Evolutionary conservation across 1,140 invertebrate genomes (phyloP).

Genomic region (Saccostrea glomerata): DNA sequence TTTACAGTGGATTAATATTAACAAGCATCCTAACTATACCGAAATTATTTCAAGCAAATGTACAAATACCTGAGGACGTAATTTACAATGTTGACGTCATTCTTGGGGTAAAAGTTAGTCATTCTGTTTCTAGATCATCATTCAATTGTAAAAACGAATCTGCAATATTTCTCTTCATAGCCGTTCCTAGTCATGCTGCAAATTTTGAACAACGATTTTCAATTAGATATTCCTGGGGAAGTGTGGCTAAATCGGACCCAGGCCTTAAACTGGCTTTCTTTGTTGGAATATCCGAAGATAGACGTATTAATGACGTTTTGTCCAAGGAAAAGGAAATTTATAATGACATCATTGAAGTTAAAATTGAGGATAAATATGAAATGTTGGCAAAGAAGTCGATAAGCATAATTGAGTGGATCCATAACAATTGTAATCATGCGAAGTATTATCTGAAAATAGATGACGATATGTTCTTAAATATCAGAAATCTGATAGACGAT

Average conservation of each 20-base stretch:
- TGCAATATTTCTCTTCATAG: neutral
- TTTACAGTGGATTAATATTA: neutral
- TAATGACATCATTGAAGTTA: constrained; percentile 5
- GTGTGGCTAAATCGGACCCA: neutral
- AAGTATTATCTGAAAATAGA: constrained; percentile 21
- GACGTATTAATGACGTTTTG: neutral
- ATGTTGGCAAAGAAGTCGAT: neutral
- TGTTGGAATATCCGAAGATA: neutral
- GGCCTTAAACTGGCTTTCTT: neutral
- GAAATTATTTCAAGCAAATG: neutral
- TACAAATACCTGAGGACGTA: neutral
- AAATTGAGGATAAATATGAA: neutral
- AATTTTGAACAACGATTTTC: neutral
- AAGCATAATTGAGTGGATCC: neutral
- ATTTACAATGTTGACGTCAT: neutral
- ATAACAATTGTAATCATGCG: neutral
- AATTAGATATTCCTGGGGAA: neutral
- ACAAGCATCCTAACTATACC: neutral
- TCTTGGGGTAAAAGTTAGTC: neutral
- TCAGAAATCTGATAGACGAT: neutral
- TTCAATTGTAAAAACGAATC: neutral
- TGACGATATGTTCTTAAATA: constrained; percentile 25
- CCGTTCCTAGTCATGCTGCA: neutral
- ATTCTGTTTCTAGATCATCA: neutral
- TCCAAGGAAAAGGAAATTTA: neutral